phyloP scores from a whole-genome alignment of 2,888 invertebrate species.

The Platycheirus rosarum region DNA sequence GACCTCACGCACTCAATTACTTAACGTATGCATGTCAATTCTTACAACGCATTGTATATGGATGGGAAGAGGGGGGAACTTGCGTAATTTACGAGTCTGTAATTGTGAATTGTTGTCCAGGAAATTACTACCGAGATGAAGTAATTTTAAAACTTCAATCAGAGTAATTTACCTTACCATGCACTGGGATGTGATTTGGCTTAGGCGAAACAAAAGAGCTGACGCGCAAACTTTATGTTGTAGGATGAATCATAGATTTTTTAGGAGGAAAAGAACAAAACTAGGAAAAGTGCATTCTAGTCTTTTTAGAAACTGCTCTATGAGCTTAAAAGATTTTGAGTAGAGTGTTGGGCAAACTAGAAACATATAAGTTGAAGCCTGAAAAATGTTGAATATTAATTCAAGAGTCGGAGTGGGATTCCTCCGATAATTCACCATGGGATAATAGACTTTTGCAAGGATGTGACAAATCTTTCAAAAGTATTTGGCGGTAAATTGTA shows the following conservation, averaged over 20 bases:
- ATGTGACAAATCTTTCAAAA: no score
- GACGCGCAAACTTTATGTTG: conserved; percentile 29
- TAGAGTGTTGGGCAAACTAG: no score
- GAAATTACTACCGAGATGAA: conserved; percentile 69
- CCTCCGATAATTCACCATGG: no score
- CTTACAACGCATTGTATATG: background rate
- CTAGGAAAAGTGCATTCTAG: conserved; percentile 19
- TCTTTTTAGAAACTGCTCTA: no score
- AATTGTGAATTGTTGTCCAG: conserved; percentile 72
- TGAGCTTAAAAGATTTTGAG: no score
- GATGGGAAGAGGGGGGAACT: conserved; percentile 17
- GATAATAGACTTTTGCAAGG: no score
- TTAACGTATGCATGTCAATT: conserved; percentile 66
- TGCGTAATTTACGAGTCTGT: conserved; percentile 70
- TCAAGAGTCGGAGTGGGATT: no score
- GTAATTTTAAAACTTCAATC: conserved; percentile 48
- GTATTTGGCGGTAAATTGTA: no score
- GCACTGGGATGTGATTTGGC: conserved; percentile 63
- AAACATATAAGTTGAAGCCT: no score
- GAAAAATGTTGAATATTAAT: no score
- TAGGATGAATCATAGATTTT: conserved; percentile 27
- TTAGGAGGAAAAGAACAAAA: background rate
- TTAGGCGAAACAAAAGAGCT: conserved; percentile 55
- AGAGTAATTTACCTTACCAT: conserved; percentile 48
- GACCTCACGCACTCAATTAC: conserved; percentile 74